Percentiles rank a stretch among this genome's conserved stretches.
These are phyloP conservation scores for Diabrotica balteata DNA, from an alignment of 2,888 invertebrate species.

Conservation along the genomic window DNA sequence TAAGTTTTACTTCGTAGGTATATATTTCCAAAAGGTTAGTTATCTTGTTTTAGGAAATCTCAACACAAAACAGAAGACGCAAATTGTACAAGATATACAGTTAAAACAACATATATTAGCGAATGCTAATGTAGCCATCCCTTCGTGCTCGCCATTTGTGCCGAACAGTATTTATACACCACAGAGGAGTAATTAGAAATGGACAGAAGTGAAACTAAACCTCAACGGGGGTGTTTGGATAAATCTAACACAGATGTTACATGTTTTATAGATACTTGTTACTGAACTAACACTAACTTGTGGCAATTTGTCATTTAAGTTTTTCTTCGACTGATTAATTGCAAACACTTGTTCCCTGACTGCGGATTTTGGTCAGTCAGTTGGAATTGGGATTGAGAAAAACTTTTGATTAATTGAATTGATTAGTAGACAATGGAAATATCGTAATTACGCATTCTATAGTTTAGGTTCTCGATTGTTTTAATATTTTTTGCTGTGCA, in stretches of 20 bases:
- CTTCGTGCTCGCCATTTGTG: slow-evolving; percentile 10
- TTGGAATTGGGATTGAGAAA: neutral
- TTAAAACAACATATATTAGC: slow-evolving; percentile 11
- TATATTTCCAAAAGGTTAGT: no score
- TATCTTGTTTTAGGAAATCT: no score
- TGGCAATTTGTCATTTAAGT: slow-evolving; percentile 50
- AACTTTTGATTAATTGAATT: slow-evolving; percentile 3
- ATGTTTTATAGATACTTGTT: slow-evolving; percentile 51
- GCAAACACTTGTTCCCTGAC: slow-evolving; percentile 18
- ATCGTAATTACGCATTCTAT: no score
- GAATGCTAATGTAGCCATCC: slow-evolving; percentile 4
- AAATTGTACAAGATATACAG: slow-evolving; percentile 2
- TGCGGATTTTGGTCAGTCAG: slow-evolving; percentile 12
- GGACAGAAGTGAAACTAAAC: slow-evolving; percentile 33
- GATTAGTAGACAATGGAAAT: no score
- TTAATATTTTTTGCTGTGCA: no score
- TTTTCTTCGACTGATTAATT: slow-evolving; percentile 51
- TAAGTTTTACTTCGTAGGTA: no score
- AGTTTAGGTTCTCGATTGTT: no score
- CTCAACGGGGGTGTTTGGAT: slow-evolving; percentile 42
- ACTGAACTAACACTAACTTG: slow-evolving; percentile 47
- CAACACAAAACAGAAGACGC: slow-evolving; percentile 1
- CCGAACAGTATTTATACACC: slow-evolving; percentile 23
- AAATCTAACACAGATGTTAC: slow-evolving; percentile 53
- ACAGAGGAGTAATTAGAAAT: slow-evolving; percentile 45